Conservation (phyloP, 1,140 invertebrate species). For the Delia radicum region DNA sequence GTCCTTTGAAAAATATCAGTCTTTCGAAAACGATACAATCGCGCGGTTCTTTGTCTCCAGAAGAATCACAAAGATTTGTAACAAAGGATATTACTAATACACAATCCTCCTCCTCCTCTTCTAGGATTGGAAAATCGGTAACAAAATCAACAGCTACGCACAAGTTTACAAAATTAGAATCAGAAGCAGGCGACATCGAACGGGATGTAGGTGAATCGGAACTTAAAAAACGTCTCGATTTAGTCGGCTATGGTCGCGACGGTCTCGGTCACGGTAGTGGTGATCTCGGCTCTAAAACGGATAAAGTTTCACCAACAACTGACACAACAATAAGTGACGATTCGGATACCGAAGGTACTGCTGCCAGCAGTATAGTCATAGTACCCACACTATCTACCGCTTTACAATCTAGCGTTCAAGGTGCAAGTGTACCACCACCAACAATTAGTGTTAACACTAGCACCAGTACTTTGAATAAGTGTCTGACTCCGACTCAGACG, state of each 20-base stretch:
- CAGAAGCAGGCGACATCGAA: neutral
- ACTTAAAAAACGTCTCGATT: slow-evolving; percentile 10
- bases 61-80: slow-evolving; percentile 53
- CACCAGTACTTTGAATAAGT: slow-evolving; percentile 55
- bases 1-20: slow-evolving; percentile 30
- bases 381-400: slow-evolving; percentile 35
- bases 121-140: slow-evolving; percentile 31
- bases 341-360: slow-evolving; percentile 49
- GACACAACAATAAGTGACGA: slow-evolving; percentile 37
- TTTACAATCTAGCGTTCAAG: neutral
- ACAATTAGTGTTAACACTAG: slow-evolving; percentile 53
- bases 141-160: slow-evolving; percentile 31
- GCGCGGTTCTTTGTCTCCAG: slow-evolving; percentile 49
- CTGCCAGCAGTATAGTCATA: slow-evolving; percentile 49
- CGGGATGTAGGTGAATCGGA: neutral
- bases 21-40: slow-evolving; percentile 51
- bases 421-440: slow-evolving; percentile 32
- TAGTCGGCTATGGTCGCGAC: neutral
- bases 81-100: slow-evolving; percentile 34
- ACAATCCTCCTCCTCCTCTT: slow-evolving; percentile 34
- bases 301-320: neutral
- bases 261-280: slow-evolving; percentile 28
- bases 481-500: slow-evolving; percentile 50
- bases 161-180: neutral
- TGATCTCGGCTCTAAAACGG: neutral